These are phyloP conservation scores for Scomber japonicus DNA, from an alignment of 2,113 vertebrate genomes.

Conservation along the genomic window DNA sequence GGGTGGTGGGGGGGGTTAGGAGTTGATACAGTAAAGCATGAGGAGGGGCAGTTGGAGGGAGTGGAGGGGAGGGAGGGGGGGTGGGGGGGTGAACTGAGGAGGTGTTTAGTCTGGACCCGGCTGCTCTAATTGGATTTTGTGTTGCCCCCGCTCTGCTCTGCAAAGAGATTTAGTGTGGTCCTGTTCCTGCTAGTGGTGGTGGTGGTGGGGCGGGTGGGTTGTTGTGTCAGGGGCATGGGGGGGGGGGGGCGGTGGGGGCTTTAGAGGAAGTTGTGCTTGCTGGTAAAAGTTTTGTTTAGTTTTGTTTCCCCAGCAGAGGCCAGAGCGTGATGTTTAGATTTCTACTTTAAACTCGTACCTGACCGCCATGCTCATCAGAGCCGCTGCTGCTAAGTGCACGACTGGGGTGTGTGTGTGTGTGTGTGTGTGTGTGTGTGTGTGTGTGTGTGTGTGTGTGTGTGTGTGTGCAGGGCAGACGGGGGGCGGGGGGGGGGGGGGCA, in stretches of 20 bases:
- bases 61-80: too few relatives aligned
- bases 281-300: conserved; percentile 57
- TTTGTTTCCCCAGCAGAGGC: conserved; percentile 59
- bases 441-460: conserved; percentile 43
- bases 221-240: conserved; percentile 57
- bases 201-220: conserved; percentile 14
- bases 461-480: not conserved
- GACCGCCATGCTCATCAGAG: conserved; percentile 67
- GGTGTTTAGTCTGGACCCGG: conserved; percentile 53
- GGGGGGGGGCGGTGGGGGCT: conserved; percentile 17
- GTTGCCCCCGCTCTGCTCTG: conserved; percentile 49
- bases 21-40: conserved; percentile 57
- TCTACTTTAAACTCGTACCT: conserved; percentile 64
- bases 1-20: conserved; percentile 31
- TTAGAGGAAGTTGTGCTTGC: conserved; percentile 81
- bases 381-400: conserved; percentile 9
- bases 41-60: conserved; percentile 20
- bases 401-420: conserved; percentile 46
- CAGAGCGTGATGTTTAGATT: conserved; percentile 64
- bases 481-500: too few relatives aligned
- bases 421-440: conserved; percentile 14
- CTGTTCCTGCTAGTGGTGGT: conserved; percentile 34
- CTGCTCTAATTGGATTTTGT: conserved; percentile 78
- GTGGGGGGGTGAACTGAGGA: conserved; percentile 52
- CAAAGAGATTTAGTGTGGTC: conserved; percentile 66